Evolutionary conservation across 2,797 vertebrate genomes (phyloP), one percentile per base, ranked within the genome.

Genomic region (Gallinago solitaria): DNA sequence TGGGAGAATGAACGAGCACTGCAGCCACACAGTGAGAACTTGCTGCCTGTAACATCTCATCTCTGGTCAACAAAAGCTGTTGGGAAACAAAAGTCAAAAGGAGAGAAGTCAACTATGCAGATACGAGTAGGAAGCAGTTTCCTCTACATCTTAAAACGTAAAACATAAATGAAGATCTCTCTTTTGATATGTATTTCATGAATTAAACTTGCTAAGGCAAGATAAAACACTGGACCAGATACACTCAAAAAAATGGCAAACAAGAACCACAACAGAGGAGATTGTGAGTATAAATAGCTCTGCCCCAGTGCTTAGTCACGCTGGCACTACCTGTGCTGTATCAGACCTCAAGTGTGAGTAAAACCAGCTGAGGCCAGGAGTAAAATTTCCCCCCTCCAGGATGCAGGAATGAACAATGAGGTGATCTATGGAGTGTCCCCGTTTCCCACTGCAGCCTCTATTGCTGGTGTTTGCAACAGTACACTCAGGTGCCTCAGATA

Each of bases 51-150:
- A 99, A 96, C 47, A 89, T 96, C 96, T 99, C 99, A 94, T 99
- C 99, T 87, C 98, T 98, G 87, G 98, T 99, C 95, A 99, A 97
- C 94, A 99, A 97, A 96, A 99, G 93, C 99, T 99, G 95, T 91
- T 63, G 41, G 67, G 76, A 98, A 96, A 97, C 33, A 78, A 83
- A 87, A 91, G 48, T 21, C 64, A 53, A 96, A 94, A 89, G 13
- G 18, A 93, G 33, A 63, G 76, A 88, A 93, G 51, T 77, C 41
- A 94, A 16, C 63, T 28, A 28, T 5, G 16, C 32, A 87, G 24
- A 43, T 68, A 35, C 21, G 20, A 94, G 48, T 28, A 87, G 17
- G 20, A 88, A 93, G 89, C 32, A 37, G 37, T 35, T 83, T 56
- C 23, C 16, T 83, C 60, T 84, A n/a, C 28, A 30, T 73, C 51